Conservation (phyloP, 2,113 vertebrate genomes). For the western clawed frog (Xenopus tropicalis) region UCB_Xtro_10.0 CM004451.2:36088501-36089000, state of each 20-base stretch:
- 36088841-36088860: slow-evolving; percentile 15
- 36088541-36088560: slow-evolving; percentile 18
- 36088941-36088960: too few species aligned
- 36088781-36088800: slow-evolving; percentile 17
- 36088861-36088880: neutral
- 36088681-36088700: neutral
- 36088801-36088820: slow-evolving; percentile 21
- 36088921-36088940: too few species aligned
- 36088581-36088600: slow-evolving; percentile 24
- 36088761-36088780: slow-evolving; percentile 19
- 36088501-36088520: slow-evolving; percentile 31
- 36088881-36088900: too few species aligned
- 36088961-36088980: too few species aligned
- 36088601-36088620: slow-evolving; percentile 29
- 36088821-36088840: slow-evolving; percentile 1
- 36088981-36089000: too few species aligned
- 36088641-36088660: slow-evolving; percentile 21
- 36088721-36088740: slow-evolving; percentile 35
- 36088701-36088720: neutral
- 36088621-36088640: slow-evolving; percentile 17
- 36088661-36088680: slow-evolving; percentile 21
- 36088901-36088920: too few species aligned
- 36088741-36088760: slow-evolving; percentile 15
- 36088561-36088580: slow-evolving; percentile 13
- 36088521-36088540: slow-evolving; percentile 35